Conservation (phyloP, 2,113 vertebrate species). For the Callionymus lyra region DNA sequence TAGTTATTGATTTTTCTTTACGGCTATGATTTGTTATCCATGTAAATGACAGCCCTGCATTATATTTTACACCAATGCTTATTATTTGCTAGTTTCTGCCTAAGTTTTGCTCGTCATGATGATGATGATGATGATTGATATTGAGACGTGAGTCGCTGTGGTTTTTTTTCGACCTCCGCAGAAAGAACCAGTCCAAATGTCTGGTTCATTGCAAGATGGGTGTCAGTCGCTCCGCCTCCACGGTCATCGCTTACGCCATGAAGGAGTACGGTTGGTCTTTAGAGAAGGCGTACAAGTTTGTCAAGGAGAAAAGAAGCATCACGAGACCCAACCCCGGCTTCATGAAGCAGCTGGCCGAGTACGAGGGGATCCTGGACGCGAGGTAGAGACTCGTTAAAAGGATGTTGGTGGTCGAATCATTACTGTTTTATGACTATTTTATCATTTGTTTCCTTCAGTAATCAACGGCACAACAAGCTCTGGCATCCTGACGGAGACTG, state of each 20-base stretch:
- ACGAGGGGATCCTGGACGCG: slow-evolving; percentile 91
- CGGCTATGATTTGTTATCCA: too few relatives aligned
- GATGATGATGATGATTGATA: too few relatives aligned
- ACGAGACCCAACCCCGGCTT: slow-evolving; percentile 85
- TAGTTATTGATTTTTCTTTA: too few relatives aligned
- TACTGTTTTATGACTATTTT: too few relatives aligned
- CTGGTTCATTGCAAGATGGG: slow-evolving; percentile 99
- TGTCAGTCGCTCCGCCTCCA: slow-evolving; percentile 90
- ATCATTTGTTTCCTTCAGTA: slow-evolving; percentile 61
- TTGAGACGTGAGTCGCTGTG: too few relatives aligned
- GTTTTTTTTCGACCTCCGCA: slow-evolving; percentile 37
- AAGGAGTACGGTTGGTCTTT: slow-evolving; percentile 92
- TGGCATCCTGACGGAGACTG: slow-evolving; percentile 80
- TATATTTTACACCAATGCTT: too few relatives aligned
- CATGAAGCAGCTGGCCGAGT: slow-evolving; percentile 92
- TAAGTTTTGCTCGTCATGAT: too few relatives aligned
- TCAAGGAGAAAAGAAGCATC: slow-evolving; percentile 88
- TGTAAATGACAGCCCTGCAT: too few relatives aligned
- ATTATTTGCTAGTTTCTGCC: too few relatives aligned
- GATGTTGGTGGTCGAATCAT: too few relatives aligned
- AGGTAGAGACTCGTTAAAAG: slow-evolving; percentile 61
- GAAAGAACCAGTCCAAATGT: slow-evolving; percentile 91
- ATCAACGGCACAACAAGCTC: slow-evolving; percentile 95
- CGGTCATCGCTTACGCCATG: slow-evolving; percentile 95
- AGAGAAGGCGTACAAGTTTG: slow-evolving; percentile 88